Evolutionary conservation across 2,888 invertebrate genomes (phyloP).

Genomic region (Tipula vernalis): DNA sequence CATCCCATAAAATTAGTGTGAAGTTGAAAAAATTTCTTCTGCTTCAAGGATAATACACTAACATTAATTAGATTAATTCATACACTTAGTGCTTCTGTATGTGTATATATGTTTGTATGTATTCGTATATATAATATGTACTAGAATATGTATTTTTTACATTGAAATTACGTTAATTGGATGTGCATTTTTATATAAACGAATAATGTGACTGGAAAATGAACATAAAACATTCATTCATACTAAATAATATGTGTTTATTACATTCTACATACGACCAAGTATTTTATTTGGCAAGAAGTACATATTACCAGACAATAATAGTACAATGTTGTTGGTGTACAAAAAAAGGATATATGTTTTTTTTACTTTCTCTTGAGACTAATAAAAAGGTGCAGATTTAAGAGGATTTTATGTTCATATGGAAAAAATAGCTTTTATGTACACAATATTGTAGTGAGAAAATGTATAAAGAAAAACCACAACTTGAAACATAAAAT

Average conservation of each 20-base stretch:
- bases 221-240: background rate
- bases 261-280: background rate
- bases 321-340: background rate
- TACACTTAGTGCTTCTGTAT: background rate
- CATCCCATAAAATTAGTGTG: slow-evolving; percentile 4
- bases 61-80: background rate
- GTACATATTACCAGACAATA: background rate
- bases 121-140: too few species aligned
- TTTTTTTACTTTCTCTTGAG: background rate
- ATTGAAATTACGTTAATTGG: background rate
- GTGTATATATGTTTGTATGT: background rate
- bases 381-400: slow-evolving; percentile 10
- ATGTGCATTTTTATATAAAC: slow-evolving; percentile 4
- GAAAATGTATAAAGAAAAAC: background rate
- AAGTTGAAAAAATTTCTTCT: background rate
- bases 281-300: background rate
- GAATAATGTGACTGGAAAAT: background rate
- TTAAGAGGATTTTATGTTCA: slow-evolving; percentile 4
- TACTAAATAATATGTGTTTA: background rate
- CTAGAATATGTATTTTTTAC: background rate
- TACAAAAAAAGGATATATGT: background rate
- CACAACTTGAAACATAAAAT: background rate
- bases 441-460: background rate
- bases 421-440: background rate
- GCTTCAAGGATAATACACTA: background rate